Conservation (phyloP, 1,140 invertebrate species). For the Eriosoma lanigerum region DNA sequence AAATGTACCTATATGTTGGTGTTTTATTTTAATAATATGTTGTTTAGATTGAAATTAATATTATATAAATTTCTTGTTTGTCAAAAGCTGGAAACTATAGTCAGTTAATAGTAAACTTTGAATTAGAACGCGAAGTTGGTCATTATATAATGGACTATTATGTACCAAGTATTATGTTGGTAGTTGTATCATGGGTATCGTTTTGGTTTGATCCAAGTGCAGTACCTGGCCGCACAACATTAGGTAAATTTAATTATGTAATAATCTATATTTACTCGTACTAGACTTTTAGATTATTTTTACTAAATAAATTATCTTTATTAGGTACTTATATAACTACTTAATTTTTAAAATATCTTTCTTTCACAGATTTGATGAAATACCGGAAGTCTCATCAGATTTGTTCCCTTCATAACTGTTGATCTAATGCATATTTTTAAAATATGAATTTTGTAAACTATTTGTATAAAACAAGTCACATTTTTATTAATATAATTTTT, state of each 20-base stretch:
- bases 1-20: neutral
- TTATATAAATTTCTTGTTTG: constrained; percentile 48
- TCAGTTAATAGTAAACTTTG: constrained; percentile 74
- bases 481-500: too few relatives aligned
- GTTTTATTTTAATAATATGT: neutral
- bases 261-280: neutral
- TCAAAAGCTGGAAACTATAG: constrained; percentile 80
- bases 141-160: constrained; percentile 90
- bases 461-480: too few relatives aligned
- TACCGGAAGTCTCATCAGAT: too few relatives aligned
- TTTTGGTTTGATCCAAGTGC: constrained; percentile 88
- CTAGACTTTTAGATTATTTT: neutral
- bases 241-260: constrained; percentile 62
- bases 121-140: constrained; percentile 76
- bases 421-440: too few relatives aligned
- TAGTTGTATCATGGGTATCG: constrained; percentile 86
- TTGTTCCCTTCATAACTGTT: too few relatives aligned
- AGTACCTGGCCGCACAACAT: constrained; percentile 75
- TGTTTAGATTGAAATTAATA: neutral
- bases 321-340: too few relatives aligned
- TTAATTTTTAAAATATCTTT: neutral
- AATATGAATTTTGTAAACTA: too few relatives aligned
- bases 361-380: too few relatives aligned
- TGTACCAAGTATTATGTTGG: constrained; percentile 83
- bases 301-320: neutral